Base-by-base conservation (phyloP, 2,113 vertebrate species). In the Notothenia rossii region DNA sequence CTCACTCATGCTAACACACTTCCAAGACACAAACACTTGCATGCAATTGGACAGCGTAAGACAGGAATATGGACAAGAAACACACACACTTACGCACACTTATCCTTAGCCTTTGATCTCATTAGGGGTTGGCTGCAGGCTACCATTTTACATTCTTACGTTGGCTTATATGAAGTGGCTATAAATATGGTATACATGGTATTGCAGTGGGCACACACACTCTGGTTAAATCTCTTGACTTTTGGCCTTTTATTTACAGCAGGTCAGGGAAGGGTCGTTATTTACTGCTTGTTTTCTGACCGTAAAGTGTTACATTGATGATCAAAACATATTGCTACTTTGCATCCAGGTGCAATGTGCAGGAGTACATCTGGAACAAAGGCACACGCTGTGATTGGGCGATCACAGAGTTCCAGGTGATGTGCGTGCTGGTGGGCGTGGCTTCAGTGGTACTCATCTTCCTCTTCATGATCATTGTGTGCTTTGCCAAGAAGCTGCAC, bases 321-420 rank as follows among this genome's bases (percentile, higher is more conserved):
- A 59, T 72, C 7, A 51, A 15, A 50, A 66, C 40, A 12, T 64
- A 56, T 13, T 71, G 51, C 55, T 29, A 22, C 46, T 81, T 66
- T 66, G 15, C 45, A 45, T 83, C 29, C 66, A 99, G 98, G 95
- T 99, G 98, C 92, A 98, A 98, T 72, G 95, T 97, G 1, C 98
- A 99, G 93, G 96, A 97, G 88, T 99, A 98, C 93, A 97, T 98
- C 81, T 99, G 98, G 98, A 98, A 98, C 95, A 99, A 98, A 92
- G 98, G 98, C 10, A 94, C 92, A 0, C 96, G 97, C 72, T 99
- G 98, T 0, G 97, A 99, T 79, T 96, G 97, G 87, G 95, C 96
- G 22, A 93, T 99, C 93, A 99, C 98, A 0, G 96, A 99, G 89
- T 99, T 99, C 95, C 98, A 99, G 93, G 98, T 99, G 93, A 90